These are phyloP conservation scores for Sesamia nonagrioides DNA, from an alignment of 1,140 invertebrate species.

Conservation along the genomic window DNA sequence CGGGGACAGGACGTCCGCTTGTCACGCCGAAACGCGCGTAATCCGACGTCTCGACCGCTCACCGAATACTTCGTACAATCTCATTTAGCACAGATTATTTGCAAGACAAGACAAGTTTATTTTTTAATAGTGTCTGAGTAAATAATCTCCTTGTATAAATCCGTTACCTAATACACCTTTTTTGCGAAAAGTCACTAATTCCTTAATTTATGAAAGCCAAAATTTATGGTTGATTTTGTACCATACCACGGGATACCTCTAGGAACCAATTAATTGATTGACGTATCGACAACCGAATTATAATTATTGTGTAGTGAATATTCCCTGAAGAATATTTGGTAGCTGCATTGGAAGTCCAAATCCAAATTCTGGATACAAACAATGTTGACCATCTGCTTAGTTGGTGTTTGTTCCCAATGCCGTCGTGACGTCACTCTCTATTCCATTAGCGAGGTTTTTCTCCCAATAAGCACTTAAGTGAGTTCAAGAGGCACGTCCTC, in stretches of 20 bases:
- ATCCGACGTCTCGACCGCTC: constrained; percentile 19
- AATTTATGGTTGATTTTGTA: too few relatives aligned
- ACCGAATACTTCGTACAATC: constrained; percentile 20
- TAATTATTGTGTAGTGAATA: too few relatives aligned
- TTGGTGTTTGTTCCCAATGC: background rate
- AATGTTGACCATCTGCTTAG: background rate
- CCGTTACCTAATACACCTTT: too few relatives aligned
- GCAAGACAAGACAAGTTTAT: background rate
- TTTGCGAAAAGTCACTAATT: too few relatives aligned
- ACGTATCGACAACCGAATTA: too few relatives aligned
- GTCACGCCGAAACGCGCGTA: constrained; percentile 15
- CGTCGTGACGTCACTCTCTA: constrained; percentile 35
- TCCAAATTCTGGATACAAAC: background rate
- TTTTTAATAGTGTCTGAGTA: too few relatives aligned
- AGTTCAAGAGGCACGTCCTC: constrained; percentile 32
- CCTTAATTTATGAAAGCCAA: too few relatives aligned
- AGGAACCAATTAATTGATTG: too few relatives aligned
- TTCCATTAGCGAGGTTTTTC: constrained; percentile 52
- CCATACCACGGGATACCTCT: too few relatives aligned
- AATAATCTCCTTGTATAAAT: too few relatives aligned
- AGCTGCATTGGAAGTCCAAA: background rate
- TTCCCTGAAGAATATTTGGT: background rate
- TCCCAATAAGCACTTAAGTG: constrained; percentile 56
- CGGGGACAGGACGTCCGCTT: background rate
- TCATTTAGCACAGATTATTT: constrained; percentile 8